These are phyloP conservation scores for Peromyscus eremicus DNA, from an alignment of 2,797 vertebrate genomes.

Conservation along the genomic window DNA sequence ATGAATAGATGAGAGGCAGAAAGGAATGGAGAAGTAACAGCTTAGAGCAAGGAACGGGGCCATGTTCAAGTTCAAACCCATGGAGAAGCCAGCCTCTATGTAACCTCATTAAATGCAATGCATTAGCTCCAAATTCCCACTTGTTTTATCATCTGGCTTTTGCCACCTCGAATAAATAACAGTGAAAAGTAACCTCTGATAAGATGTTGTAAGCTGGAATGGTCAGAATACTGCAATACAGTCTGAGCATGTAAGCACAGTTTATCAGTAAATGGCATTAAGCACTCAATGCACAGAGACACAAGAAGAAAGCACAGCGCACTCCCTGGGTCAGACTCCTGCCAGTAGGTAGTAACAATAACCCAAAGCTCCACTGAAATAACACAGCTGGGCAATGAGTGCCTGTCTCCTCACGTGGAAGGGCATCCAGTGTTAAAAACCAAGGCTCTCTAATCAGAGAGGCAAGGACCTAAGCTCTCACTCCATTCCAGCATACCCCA, in stretches of 20 bases:
- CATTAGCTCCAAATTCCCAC: not conserved
- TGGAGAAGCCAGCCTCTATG: constrained; percentile 79
- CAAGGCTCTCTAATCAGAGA: not conserved
- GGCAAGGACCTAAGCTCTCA: not conserved
- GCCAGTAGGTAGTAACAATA: not conserved
- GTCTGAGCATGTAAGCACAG: not conserved
- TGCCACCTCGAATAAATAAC: not conserved
- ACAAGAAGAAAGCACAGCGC: not conserved
- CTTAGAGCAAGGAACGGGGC: constrained; percentile 78
- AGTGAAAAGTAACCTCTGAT: not conserved
- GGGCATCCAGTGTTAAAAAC: not conserved
- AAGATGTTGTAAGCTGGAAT: not conserved
- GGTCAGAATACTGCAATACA: not conserved
- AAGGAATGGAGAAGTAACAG: constrained; percentile 51
- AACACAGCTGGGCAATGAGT: not conserved
- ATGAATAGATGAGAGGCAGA: constrained; percentile 78
- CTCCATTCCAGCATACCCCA: not conserved
- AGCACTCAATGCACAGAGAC: not conserved
- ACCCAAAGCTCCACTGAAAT: not conserved
- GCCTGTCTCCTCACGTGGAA: not conserved
- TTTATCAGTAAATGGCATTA: not conserved
- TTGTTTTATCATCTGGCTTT: not conserved
- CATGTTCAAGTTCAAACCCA: constrained; percentile 78
- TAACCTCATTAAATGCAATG: not conserved
- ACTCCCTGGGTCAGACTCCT: not conserved